phyloP scores from a whole-genome alignment of 2,888 invertebrate species.

The Archaeoteleia sp. region DNA sequence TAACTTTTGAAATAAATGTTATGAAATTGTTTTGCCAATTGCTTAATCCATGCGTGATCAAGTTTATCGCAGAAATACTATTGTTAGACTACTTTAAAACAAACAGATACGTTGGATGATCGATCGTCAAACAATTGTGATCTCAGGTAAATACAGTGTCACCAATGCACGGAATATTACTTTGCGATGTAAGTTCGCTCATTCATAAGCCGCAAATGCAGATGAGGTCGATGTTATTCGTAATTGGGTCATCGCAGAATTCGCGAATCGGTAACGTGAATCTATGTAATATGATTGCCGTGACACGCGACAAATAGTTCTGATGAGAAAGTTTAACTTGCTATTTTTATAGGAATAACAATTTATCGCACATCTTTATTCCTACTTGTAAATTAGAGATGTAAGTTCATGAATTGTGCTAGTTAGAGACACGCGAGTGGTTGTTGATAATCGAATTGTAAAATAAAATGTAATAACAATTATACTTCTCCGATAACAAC shows the following conservation, averaged over 20 bases:
- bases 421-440: constrained; percentile 28
- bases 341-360: constrained; percentile 18
- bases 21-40: too few relatives aligned
- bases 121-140: constrained; percentile 26
- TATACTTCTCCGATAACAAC: too few relatives aligned
- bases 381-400: constrained; percentile 11
- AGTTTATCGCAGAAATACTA: too few relatives aligned
- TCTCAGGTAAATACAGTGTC: constrained; percentile 19
- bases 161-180: constrained; percentile 15
- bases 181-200: constrained; percentile 12
- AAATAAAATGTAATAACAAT: constrained; percentile 3
- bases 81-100: constrained; percentile 3
- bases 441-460: constrained; percentile 28
- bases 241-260: constrained; percentile 59
- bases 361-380: constrained; percentile 15
- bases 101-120: constrained; percentile 15
- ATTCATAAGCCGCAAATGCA: constrained; percentile 24
- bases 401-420: constrained; percentile 12
- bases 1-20: too few relatives aligned
- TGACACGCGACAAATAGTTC: too few relatives aligned
- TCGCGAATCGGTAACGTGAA: constrained; percentile 57
- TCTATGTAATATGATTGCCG: constrained; percentile 48
- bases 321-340: constrained; percentile 18
- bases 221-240: constrained; percentile 23
- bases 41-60: too few relatives aligned